Base-by-base conservation (phyloP, 2,888 invertebrate species). In the Lasioglossum vierecki region DNA sequence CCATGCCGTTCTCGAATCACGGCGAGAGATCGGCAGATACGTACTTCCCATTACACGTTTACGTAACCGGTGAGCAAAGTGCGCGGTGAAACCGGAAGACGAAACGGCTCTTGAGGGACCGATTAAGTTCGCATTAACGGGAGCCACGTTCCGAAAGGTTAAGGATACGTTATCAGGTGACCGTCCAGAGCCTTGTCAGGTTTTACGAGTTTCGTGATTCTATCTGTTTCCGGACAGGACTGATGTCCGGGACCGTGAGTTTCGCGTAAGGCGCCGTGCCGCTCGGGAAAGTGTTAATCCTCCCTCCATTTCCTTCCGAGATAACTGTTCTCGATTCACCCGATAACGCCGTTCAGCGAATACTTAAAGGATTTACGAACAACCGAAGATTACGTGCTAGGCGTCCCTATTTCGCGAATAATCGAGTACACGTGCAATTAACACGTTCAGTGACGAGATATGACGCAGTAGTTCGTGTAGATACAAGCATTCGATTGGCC, bases 121-220 rank as follows among this genome's bases (percentile, higher is more conserved):
- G 53, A 84, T 85, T 80, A 81, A 82, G 85, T 79, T 77, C 78
- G 74, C 76, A 86, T 85, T 76, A 76, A 60, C 60, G 49, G 68
- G 30, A 44, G 72, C 15, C 53, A 30, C 18, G 26, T 44, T 68
- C 30, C 44, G 71, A 41, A 46, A 71, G 57, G 57, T 73, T 44
- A 46, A 68, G 72, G 83, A 66, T 53, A 15, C 15, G 35, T 68
- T 76, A 84, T 72, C 41, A n/a, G 26, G 26, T 15, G 6, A 60
- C 26, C 15, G 60, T 30, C 6, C 15, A 26, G 53, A 22, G 53
- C 22, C 8, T 22, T 30, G 4, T 15, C 68, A 35, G 71, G 60
- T 39, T 84, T 84, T 82, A 80, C 76, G 60, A 80, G 74, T 53
- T 82, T 84, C 70, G 35, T 76, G 66, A 49, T 77, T 46, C 35